A percentile compares a stretch with the other conserved stretches of the same genome.
Conservation (phyloP, 2,113 vertebrate species). For the Strix uralensis region DNA sequence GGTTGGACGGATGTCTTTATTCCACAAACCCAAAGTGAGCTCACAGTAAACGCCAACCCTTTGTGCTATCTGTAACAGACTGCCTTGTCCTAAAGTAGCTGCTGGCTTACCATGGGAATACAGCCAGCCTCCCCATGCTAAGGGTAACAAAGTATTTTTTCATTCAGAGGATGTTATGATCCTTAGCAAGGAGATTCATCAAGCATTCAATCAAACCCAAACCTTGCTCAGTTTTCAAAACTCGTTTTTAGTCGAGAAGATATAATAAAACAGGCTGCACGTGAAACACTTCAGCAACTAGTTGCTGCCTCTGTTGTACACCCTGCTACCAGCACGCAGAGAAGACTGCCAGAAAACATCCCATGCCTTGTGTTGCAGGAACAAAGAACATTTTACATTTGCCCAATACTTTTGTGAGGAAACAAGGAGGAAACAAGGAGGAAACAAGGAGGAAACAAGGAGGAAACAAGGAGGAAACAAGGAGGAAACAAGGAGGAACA, state of each 20-base stretch:
- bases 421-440: no score
- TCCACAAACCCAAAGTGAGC: not conserved
- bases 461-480: no score
- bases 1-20: not conserved
- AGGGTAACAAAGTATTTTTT: not conserved
- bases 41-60: not conserved
- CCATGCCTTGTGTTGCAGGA: not conserved
- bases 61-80: not conserved
- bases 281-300: not conserved
- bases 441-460: not conserved
- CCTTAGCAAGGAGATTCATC: not conserved
- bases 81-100: not conserved
- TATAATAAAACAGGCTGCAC: not conserved
- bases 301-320: not conserved
- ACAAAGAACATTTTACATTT: not conserved
- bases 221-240: not conserved
- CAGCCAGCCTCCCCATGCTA: not conserved
- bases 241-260: not conserved
- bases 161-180: not conserved
- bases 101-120: not conserved
- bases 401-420: accelerated
- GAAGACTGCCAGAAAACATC: not conserved
- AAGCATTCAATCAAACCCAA: not conserved
- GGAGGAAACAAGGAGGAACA: not conserved
- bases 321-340: not conserved